Percentiles rank a stretch among this genome's conserved stretches.
Evolutionary conservation across 37 sponge, comb jelly and placozoan species (phyloP).

Genomic region (Oopsacas minuta): DNA sequence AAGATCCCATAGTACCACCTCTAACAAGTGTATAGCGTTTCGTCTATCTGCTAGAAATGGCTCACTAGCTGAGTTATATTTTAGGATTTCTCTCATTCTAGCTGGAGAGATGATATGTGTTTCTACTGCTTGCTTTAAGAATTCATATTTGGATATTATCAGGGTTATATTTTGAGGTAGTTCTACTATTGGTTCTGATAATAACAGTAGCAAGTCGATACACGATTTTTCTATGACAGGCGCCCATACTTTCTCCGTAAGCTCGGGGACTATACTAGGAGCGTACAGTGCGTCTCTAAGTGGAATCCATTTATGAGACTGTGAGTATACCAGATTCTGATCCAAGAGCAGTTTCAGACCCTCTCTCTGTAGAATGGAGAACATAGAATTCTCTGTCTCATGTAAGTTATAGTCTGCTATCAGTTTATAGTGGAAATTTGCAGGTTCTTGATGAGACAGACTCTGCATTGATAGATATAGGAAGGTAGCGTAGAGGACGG

Average conservation of each 20-base stretch:
- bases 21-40: not conserved
- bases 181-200: not conserved
- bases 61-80: not conserved
- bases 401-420: not conserved
- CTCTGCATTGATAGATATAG: not conserved
- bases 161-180: not conserved
- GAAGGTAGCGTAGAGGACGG: constrained; percentile 11
- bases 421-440: not conserved
- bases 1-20: not conserved
- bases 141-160: not conserved
- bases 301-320: not conserved
- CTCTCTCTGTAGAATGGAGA: not conserved
- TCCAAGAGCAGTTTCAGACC: not conserved
- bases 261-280: not conserved
- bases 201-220: not conserved
- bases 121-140: not conserved
- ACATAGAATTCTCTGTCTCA: not conserved
- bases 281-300: not conserved
- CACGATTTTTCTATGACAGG: not conserved
- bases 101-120: not conserved
- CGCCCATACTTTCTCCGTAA: not conserved
- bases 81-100: not conserved
- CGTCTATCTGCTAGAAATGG: not conserved
- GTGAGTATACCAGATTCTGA: not conserved
- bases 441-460: not conserved